Base-by-base conservation (phyloP, 2,797 vertebrate species). In the Thunnus albacares region DNA sequence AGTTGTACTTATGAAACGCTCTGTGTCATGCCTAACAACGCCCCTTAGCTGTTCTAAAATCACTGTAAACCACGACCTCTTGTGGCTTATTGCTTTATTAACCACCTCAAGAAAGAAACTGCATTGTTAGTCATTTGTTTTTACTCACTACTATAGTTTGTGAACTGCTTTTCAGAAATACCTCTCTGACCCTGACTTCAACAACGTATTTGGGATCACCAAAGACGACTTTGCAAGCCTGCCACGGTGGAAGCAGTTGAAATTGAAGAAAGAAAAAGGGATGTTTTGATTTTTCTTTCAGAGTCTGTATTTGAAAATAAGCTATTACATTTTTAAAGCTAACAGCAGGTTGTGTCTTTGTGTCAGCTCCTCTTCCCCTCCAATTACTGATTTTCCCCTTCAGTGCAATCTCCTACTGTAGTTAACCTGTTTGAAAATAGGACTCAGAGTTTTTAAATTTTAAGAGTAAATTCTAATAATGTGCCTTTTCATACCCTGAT, bases 161-260 rank as follows among this genome's bases (percentile, higher is more conserved):
- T 61, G 71, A 60, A 79, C 70, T 77, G 67, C 65, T 62, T 89
- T 86, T 51, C 90, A 98, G 97, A 94, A 92, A 87, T 75, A 97
- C 79, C 96, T 98, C 52, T 96, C 96, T 0, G 96, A 97, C 75
- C 64, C 81, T 0, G 97, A 97, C 85, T 98, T 98, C 88, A 20
- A 47, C 18, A 13, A 26, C 1, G 24, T 96, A 5, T 96, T 98
- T 82, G 96, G 95, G 68, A 92, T 98, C 68, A 90, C 87, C 57
- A 96, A 95, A 87, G 96, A 94, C 2, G 68, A 95, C 24, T 98
- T 96, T 83, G 81, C 17, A 22, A 73, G 77, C 33, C 81, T 97
- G 71, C 97, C 97, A 0, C 87, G 68, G 41, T 98, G 97, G 97
- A 98, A 95, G 84, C 96, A 97, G 83, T 86, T 95, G 51, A 95